These are phyloP conservation scores for Galleria mellonella DNA, from an alignment of 1,140 invertebrate species.

Conservation along the genomic window DNA sequence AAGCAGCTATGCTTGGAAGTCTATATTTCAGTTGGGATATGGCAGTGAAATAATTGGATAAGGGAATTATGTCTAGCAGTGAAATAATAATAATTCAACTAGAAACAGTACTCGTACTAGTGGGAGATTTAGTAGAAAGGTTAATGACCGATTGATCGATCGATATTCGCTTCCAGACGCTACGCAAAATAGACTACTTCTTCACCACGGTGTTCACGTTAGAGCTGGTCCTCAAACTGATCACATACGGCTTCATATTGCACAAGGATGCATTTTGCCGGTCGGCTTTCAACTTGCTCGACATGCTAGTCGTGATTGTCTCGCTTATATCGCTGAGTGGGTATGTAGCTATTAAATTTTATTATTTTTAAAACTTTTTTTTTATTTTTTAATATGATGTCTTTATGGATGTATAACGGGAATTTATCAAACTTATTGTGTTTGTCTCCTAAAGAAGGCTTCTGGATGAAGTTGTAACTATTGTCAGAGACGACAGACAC, in stretches of 20 bases:
- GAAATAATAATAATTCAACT: too few relatives aligned
- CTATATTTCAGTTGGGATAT: too few relatives aligned
- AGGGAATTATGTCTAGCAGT: too few relatives aligned
- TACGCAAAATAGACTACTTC: conserved; percentile 97
- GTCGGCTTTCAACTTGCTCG: conserved; percentile 95
- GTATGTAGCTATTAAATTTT: conserved; percentile 73
- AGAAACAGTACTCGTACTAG: too few relatives aligned
- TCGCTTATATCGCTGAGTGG: conserved; percentile 92
- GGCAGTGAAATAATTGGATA: too few relatives aligned
- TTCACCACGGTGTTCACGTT: conserved; percentile 99
- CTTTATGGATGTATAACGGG: too few relatives aligned
- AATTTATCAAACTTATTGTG: too few relatives aligned
- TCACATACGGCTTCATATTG: conserved; percentile 96
- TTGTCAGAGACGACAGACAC: too few relatives aligned
- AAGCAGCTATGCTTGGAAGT: too few relatives aligned
- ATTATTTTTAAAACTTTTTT: not conserved
- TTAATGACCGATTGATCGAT: not conserved
- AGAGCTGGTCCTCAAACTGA: conserved; percentile 96
- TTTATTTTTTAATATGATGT: not conserved
- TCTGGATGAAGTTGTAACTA: too few relatives aligned
- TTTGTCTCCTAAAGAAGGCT: too few relatives aligned
- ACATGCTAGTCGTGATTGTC: conserved; percentile 94
- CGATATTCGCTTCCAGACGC: conserved; percentile 78
- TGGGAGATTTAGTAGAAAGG: too few relatives aligned
- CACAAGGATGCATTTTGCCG: conserved; percentile 84